Percentiles rank a stretch among this genome's conserved stretches.
Evolutionary conservation across 2,113 vertebrate genomes (phyloP).

Genomic region (Anolis sagrei): DNA sequence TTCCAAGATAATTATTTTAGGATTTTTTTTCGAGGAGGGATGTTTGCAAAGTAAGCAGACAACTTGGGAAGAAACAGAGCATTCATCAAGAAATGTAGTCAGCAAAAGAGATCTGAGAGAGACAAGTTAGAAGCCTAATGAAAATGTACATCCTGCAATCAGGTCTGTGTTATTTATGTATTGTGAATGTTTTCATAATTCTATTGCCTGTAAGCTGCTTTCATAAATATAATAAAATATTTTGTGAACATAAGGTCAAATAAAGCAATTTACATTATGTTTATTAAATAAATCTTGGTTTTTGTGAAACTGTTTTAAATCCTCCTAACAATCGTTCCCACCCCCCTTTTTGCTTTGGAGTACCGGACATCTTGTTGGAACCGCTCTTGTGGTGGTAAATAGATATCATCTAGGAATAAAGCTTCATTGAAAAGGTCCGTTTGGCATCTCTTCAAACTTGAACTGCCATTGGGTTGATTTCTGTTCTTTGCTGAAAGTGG

Average conservation of each 20-base stretch:
- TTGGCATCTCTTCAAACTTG: not conserved
- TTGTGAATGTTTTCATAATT: constrained; percentile 80
- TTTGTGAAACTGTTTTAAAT: not conserved
- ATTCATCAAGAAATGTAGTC: constrained; percentile 53
- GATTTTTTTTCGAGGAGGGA: not conserved
- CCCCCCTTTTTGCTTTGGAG: not conserved
- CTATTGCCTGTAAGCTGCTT: constrained; percentile 83
- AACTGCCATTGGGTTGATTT: not conserved
- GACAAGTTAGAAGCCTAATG: constrained; percentile 48
- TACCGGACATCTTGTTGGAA: not conserved
- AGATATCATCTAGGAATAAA: not conserved
- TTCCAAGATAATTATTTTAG: constrained; percentile 47
- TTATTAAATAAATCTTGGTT: constrained; percentile 58
- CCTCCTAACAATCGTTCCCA: not conserved
- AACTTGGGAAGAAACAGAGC: constrained; percentile 52
- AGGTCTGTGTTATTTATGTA: constrained; percentile 76
- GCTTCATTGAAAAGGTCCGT: not conserved
- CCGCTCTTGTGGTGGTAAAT: not conserved
- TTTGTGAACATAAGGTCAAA: constrained; percentile 79
- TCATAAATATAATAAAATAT: constrained; percentile 85
- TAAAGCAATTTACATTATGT: constrained; percentile 65
- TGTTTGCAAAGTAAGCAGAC: constrained; percentile 41
- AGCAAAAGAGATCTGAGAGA: constrained; percentile 64
- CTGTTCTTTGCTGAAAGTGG: not conserved
- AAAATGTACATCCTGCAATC: constrained; percentile 68